Evolutionary conservation across 2,888 invertebrate genomes (phyloP), one percentile per base, ranked within the genome.

Genomic region (Tholera decimalis): DNA sequence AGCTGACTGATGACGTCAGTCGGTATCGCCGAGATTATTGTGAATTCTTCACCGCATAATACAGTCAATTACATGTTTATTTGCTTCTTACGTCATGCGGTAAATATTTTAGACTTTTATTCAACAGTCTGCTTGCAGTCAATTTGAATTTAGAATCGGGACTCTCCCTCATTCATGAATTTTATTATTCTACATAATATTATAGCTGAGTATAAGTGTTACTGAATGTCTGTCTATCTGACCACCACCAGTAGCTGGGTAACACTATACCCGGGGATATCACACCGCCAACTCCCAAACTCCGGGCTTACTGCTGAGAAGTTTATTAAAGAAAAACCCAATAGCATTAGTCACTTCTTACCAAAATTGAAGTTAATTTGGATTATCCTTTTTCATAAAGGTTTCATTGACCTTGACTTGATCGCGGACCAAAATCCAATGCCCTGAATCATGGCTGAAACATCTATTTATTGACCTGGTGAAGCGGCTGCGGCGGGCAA

Each of bases 1-100:
- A 80, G 75, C 79, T 72, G 72, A 65, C 64, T 61, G 56, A n/a
- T 80, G 72, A 80, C 75, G 81, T 81, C 72, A 75, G 28, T n/a
- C 11, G 7, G 18, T 69, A 70, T 66, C 68, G 37, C 8, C 2
- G 24, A 59, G 74, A 78, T 74, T 66, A 63, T 69, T 44, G 37
- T 44, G 39, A 73, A 80, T 68, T 66, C 67, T 66, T 58, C 30
- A 28, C 55, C 54, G 59, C 56, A 15, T 47, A 56, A 28, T 55
- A 63, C 20, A 47, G 33, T 44, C 44, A 50, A 73, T 51, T 51
- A 61, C 18, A 35, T 33, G 49, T 51, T 22, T 26, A 43, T 71
- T 54, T 41, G 57, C 3, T 30, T 49, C 35, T 77, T 46, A 62
- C 72, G 72, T 74, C 72, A 77, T 72, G 26, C 43, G 15, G 44